Evolutionary conservation across 2,888 invertebrate genomes (phyloP).

Genomic region (Drosophila acutilabella): DNA sequence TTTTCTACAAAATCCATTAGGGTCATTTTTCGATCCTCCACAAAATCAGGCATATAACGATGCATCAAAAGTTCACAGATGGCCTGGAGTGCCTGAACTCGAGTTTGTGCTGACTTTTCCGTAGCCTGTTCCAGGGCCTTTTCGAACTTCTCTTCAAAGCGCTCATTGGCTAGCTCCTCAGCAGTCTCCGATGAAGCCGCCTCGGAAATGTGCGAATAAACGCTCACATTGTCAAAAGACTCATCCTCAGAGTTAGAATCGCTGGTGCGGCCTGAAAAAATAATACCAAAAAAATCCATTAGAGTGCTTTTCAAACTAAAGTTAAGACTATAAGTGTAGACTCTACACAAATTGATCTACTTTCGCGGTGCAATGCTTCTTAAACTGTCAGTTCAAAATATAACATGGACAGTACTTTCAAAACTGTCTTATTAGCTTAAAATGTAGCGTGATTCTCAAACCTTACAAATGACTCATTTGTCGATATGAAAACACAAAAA

Average conservation of each 20-base stretch:
- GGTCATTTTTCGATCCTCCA: constrained; percentile 91
- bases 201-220: constrained; percentile 92
- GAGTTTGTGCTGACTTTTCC: constrained; percentile 95
- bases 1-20: constrained; percentile 93
- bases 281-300: background rate
- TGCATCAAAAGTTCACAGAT: constrained; percentile 91
- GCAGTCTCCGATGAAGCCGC: constrained; percentile 85
- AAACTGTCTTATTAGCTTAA: constrained; percentile 2
- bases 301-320: background rate
- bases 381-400: too few relatives aligned
- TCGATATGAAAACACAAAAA: constrained; percentile 16
- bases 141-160: constrained; percentile 94
- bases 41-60: constrained; percentile 91
- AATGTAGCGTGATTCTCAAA: background rate
- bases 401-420: background rate
- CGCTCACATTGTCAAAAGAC: constrained; percentile 92
- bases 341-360: background rate
- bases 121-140: constrained; percentile 94
- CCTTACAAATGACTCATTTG: constrained; percentile 23
- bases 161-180: constrained; percentile 88
- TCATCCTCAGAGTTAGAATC: constrained; percentile 92
- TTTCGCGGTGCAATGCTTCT: background rate
- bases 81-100: constrained; percentile 90
- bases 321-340: background rate
- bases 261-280: constrained; percentile 83